phyloP scores from a whole-genome alignment of 1,140 invertebrate species.

The Pissodes strobi region DNA sequence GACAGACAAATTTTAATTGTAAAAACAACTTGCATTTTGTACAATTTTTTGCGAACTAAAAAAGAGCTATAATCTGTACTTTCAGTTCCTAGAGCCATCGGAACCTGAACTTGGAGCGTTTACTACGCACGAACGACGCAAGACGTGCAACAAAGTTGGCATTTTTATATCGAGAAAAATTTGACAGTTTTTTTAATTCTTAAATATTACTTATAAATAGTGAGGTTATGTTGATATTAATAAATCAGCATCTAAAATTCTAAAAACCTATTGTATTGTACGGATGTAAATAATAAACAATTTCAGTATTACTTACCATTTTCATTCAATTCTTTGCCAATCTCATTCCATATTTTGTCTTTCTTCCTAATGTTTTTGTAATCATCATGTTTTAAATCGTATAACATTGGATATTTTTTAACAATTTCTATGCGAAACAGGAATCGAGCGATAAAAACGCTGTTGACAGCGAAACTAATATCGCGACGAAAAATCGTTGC shows the following conservation, averaged over 20 bases:
- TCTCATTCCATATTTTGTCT: conserved; percentile 4
- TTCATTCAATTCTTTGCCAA: neutral
- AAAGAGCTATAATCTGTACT: conserved; percentile 8
- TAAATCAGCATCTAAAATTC: no score
- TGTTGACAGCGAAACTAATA: no score
- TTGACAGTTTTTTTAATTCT: conserved; percentile 13
- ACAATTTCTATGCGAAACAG: no score
- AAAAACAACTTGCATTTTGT: conserved; percentile 45
- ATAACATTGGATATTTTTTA: no score
- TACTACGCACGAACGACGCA: conserved; percentile 15
- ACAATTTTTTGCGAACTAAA: conserved; percentile 39
- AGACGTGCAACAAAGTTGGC: conserved; percentile 5
- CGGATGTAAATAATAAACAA: conserved; percentile 1
- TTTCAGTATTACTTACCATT: conserved; percentile 12
- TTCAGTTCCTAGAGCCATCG: conserved; percentile 21
- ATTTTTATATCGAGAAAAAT: conserved; percentile 26
- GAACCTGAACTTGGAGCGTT: conserved; percentile 7
- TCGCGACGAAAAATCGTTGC: no score
- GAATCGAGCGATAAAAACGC: no score
- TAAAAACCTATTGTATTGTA: no score
- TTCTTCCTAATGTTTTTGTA: conserved; percentile 13
- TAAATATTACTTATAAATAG: no score
- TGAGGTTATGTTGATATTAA: no score
- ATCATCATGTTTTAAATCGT: neutral
- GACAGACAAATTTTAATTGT: conserved; percentile 42